Evolutionary conservation across 2,888 invertebrate genomes (phyloP), one percentile per base, ranked within the genome.

Genomic region (Hyles lineata): DNA sequence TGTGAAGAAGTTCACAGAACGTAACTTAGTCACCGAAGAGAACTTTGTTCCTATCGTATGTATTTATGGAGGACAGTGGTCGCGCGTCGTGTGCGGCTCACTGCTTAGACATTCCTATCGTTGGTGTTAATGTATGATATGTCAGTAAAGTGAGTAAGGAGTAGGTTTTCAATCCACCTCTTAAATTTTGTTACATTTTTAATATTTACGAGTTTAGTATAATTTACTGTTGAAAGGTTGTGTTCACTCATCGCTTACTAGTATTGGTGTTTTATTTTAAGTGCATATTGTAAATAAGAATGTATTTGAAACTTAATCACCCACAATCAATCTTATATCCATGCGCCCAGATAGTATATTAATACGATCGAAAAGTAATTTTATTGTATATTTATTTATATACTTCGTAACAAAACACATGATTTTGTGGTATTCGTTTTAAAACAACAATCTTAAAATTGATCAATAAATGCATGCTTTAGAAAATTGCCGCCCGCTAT

Each of bases 301-400:
- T 86, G 84, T 83, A 85, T 85, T 88, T 75, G 75, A 76, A 78
- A 79, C 76, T 21, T 75, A 85, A 87, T 88, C 85, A 81, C 78
- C 77, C 83, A 87, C 87, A 83, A 80, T 79, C 76, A 74, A 21
- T 71, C 29, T 29, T 61, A 62, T 71, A 50, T 25, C n/a, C 32
- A 17, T 58, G 3, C 15, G 21, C 19, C n/a, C 8, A 70, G 21
- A 21, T 69, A 50, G 52, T 62, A 17, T 29, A 62, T 62, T 23
- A 17, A 55, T 55, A n/a, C n/a, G 55, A 55, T 55, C 55, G 55
- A n/a, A 35, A 43, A 7, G 43, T 43, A 43, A 67, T 50, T 67
- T 43, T 43, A 43, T 67, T 50, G 67, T 23, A 67, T 50, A 67
- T 67, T 63, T 35, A 63, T 63, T 63, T 35, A 35, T 35, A 63